Evolutionary conservation across 2,113 vertebrate genomes (phyloP), one percentile per base, ranked within the genome.

Genomic region (Psilopsiagon aurifrons): DNA sequence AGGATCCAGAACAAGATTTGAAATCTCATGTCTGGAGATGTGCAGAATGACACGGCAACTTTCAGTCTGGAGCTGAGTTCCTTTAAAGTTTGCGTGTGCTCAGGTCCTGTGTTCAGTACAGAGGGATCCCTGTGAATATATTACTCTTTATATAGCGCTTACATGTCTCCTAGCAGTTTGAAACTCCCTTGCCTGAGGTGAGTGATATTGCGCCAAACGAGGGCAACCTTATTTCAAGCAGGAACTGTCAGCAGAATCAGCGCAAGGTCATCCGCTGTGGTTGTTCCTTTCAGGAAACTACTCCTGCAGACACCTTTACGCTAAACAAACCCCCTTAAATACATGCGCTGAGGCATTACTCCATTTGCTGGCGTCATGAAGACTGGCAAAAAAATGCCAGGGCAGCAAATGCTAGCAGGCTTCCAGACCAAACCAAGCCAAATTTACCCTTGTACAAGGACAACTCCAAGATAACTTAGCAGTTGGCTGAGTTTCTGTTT

Each of bases 361-460:
- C 69, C 73, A 31, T 75, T 57, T 0, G 0, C 88, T 92, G 95
- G 95, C 73, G n/a, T 93, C 95, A 86, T 43, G 62, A 86, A 89
- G 80, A 49, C 95, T 94, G 88, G 88, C 91, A 94, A 92, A 96
- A 96, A 96, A 92, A 82, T 87, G 94, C 95, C 94, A 91, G 89
- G 83, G 91, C 95, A 96, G 96, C 88, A 96, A 83, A 93, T 79
- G 66, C 76, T 76, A 94, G 86, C 70, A 88, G 91, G 31, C n/a
- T 84, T 90, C n/a, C 69, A 94, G 94, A 94, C 69, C 92, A 94
- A 91, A 90, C 46, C 94, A 82, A 95, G 83, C 70, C 43, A 79
- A 68, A 67, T 95, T 96, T 93, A 95, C 91, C 88, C 62, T 60
- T 60, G 47, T 66, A 71, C 94, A 92, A 96, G 90, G 94, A 91